phyloP scores from a whole-genome alignment of 2,113 vertebrate genomes.

The Butorides virescens region DNA sequence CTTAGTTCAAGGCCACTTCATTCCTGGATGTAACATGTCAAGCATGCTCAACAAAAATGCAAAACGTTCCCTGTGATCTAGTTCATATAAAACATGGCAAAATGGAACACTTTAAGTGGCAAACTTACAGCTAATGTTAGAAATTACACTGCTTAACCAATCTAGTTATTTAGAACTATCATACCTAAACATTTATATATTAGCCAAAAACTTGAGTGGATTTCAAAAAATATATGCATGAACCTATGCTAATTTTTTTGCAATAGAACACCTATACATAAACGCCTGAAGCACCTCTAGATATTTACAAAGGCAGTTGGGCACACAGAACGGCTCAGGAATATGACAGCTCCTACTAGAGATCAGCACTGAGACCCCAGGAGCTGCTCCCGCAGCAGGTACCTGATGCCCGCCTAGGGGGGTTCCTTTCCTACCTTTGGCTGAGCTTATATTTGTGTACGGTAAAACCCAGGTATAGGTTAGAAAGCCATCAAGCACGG shows the following conservation, averaged over 20 bases:
- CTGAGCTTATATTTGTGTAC: not conserved
- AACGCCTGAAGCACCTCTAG: not conserved
- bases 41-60: not conserved
- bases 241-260: not conserved
- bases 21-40: not conserved
- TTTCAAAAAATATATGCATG: not conserved
- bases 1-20: not conserved
- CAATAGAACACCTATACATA: not conserved
- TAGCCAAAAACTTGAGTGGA: not conserved
- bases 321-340: not conserved
- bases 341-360: not conserved
- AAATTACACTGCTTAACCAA: not conserved
- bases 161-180: not conserved
- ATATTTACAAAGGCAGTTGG: not conserved
- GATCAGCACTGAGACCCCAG: not conserved
- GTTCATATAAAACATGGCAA: not conserved
- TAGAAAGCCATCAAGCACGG: not conserved
- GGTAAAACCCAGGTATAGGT: rapidly evolving
- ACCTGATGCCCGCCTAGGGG: not conserved
- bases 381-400: not conserved
- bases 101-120: not conserved
- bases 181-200: not conserved
- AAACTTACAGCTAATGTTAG: not conserved
- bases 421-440: not conserved
- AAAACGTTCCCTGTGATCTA: not conserved